Evolutionary conservation across 2,888 invertebrate species (phyloP), one percentile per base, ranked within the genome.

Genomic region (Polymixis flavicincta): DNA sequence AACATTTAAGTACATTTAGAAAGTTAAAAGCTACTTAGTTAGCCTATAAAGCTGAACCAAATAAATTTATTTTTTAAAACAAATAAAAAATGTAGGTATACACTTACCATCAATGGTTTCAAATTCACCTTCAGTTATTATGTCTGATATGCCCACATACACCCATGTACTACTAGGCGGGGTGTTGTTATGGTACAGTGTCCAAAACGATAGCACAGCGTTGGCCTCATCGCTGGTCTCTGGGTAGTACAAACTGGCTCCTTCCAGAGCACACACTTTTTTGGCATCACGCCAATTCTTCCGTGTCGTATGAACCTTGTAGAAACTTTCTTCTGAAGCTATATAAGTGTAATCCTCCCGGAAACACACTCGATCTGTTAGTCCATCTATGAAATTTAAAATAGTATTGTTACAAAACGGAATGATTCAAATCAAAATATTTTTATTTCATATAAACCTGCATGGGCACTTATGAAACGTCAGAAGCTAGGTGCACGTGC

Each of bases 81-180:
- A n/a, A n/a, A n/a, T n/a, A n/a, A n/a, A n/a, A n/a, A n/a, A n/a
- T n/a, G n/a, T n/a, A n/a, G n/a, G n/a, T n/a, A n/a, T 52, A 22
- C 48, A 76, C 85, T 80, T 84, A 90, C 91, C 89, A 8, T 89
- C 89, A 45, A 92, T 78, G 37, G 93, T 94, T 78, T 92, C 92
- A 79, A 90, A 94, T 14, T 92, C 91, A 71, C 92, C 92, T 85
- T 93, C 91, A 5, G 86, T 89, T 3, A 90, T 54, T 66, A 90
- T 65, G 14, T 75, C 74, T n/a, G 74, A 65, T 19, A 75, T 42
- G 5, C 75, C 74, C n/a, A 74, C 60, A 45, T 17, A 75, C 1
- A 75, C 14, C 50, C 57, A 66, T 28, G 7, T 11, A 1, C 14
- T 0, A 1, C 5, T 0, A 50, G 57, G 4, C 14, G 3, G 7